Conservation (phyloP, 1,140 invertebrate species). For the Phymastichus coffea region DNA sequence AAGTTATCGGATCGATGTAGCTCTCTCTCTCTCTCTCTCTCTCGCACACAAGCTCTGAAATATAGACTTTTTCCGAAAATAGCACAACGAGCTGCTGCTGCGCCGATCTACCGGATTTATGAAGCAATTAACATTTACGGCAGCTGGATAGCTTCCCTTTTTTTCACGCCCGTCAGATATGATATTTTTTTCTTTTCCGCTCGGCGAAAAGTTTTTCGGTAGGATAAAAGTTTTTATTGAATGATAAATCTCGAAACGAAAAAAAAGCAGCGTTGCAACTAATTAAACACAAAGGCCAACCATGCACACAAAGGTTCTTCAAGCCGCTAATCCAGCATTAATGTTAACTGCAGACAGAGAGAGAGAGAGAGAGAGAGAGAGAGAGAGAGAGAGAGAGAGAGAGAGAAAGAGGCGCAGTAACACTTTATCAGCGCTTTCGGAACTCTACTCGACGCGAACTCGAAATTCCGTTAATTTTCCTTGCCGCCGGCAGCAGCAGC, state of each 20-base stretch:
- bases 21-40: too few species aligned
- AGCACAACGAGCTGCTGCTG: not conserved
- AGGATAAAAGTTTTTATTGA: not conserved
- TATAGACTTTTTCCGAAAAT: conserved; percentile 12
- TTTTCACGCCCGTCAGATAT: not conserved
- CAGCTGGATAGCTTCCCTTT: not conserved
- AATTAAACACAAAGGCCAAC: conserved; percentile 12
- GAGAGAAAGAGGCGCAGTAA: too few species aligned
- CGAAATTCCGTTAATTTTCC: conserved; percentile 25
- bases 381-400: too few species aligned
- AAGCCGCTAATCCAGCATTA: conserved; percentile 7
- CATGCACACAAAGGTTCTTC: not conserved
- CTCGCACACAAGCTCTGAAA: too few species aligned
- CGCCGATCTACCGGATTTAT: conserved; percentile 6
- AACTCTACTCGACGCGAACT: conserved; percentile 19
- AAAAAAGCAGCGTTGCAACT: conserved; percentile 11
- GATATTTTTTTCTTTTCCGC: not conserved
- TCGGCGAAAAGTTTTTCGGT: too few species aligned
- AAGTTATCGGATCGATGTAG: conserved; percentile 11
- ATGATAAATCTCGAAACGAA: not conserved
- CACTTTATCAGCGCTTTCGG: conserved; percentile 16
- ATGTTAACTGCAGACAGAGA: conserved; percentile 17
- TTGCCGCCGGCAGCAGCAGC: too few species aligned
- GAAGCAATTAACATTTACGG: conserved; percentile 13
- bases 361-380: too few species aligned